A percentile compares a stretch with the other conserved stretches of the same genome.
Evolutionary conservation across 1,140 invertebrate genomes (phyloP).

Genomic region (Limonius californicus): DNA sequence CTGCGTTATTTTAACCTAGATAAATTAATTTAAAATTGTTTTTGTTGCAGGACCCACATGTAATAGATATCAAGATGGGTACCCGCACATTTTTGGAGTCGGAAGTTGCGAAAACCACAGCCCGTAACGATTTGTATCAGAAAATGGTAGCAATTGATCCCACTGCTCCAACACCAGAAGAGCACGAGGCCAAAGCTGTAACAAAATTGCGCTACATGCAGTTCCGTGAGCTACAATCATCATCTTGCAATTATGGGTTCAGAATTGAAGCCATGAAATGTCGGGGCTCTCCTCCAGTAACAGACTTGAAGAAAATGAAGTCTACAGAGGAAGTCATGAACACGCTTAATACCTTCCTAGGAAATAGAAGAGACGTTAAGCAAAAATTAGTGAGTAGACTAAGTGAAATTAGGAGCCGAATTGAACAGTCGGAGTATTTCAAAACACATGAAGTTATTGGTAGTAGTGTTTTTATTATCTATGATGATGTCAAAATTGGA

Average conservation of each 20-base stretch:
- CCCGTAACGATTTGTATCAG: conserved; percentile 75
- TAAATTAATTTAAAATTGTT: no score
- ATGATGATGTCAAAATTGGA: conserved; percentile 80
- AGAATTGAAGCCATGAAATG: conserved; percentile 93
- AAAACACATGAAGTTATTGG: conserved; percentile 90
- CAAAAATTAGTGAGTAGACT: conserved; percentile 69
- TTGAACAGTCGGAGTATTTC: conserved; percentile 87
- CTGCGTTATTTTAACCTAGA: no score
- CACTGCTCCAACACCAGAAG: conserved; percentile 76
- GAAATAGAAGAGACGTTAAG: conserved; percentile 60
- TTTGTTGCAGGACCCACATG: conserved; percentile 65
- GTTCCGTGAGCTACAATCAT: conserved; percentile 90
- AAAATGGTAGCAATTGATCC: conserved; percentile 95
- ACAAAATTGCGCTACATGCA: conserved; percentile 95
- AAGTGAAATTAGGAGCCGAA: conserved; percentile 68
- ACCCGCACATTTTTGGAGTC: conserved; percentile 89
- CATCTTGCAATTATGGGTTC: conserved; percentile 89
- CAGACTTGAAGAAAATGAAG: conserved; percentile 74
- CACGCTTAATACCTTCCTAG: conserved; percentile 76
- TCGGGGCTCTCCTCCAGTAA: conserved; percentile 68
- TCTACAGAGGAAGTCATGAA: conserved; percentile 72
- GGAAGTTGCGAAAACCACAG: conserved; percentile 81
- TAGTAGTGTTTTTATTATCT: conserved; percentile 90
- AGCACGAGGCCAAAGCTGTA: conserved; percentile 73
- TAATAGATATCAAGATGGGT: conserved; percentile 93